phyloP scores from a whole-genome alignment of 2,888 invertebrate genomes.

The Drosophila eohydei region DNA sequence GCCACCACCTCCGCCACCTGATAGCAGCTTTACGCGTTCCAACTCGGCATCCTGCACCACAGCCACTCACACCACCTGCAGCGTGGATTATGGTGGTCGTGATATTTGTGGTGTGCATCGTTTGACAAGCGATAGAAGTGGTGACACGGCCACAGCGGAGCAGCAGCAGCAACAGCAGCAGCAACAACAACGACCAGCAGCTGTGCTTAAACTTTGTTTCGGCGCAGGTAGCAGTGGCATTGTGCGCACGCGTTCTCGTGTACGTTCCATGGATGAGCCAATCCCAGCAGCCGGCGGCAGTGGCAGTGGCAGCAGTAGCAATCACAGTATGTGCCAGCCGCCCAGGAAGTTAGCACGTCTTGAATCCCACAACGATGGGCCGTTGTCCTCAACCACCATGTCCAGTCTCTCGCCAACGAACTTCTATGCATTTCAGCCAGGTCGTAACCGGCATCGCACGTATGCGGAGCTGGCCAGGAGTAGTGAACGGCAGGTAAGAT shows the following conservation, averaged over 20 bases:
- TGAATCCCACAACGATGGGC: conserved; percentile 31
- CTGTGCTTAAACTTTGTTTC: conserved; percentile 30
- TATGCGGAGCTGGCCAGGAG: conserved; percentile 51
- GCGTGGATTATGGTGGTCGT: conserved; percentile 59
- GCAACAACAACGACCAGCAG: conserved; percentile 21
- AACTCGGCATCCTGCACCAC: conserved; percentile 61
- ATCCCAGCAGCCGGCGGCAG: conserved; percentile 13
- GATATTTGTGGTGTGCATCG: conserved; percentile 60
- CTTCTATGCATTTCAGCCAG: conserved; percentile 65
- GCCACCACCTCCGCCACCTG: conserved; percentile 19
- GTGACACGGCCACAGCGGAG: conserved; percentile 16
- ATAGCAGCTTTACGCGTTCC: conserved; percentile 41
- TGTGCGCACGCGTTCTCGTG: conserved; percentile 45
- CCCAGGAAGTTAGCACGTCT: conserved; percentile 54
- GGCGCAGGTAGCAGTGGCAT: conserved; percentile 34
- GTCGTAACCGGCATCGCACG: conserved; percentile 64
- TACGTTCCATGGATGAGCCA: conserved; percentile 60
- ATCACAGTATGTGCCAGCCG: conserved; percentile 44
- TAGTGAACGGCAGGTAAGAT: conserved; percentile 37
- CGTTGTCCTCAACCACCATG: conserved; percentile 25
- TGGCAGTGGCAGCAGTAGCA: conserved; percentile 20
- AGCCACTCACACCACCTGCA: conserved; percentile 72
- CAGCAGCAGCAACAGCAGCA: conserved; percentile 25
- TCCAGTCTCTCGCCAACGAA: conserved; percentile 65
- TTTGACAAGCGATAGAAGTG: conserved; percentile 15